Evolutionary conservation across 2,113 vertebrate species (phyloP).

Genomic region (Athene noctua): DNA sequence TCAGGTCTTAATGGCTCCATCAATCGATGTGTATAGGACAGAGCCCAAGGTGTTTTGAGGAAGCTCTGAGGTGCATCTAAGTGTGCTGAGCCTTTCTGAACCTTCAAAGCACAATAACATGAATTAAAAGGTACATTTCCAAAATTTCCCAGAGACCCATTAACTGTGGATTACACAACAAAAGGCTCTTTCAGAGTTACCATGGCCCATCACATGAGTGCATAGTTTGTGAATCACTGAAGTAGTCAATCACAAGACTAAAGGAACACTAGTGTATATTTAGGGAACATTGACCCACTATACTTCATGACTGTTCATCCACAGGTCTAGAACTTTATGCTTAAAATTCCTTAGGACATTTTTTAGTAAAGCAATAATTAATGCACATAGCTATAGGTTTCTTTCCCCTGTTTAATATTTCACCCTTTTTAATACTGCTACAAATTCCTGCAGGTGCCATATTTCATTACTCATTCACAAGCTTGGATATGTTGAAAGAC

Average conservation of each 20-base stretch:
- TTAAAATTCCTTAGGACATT: background rate
- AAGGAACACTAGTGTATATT: background rate
- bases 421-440: background rate
- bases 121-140: background rate
- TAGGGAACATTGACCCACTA: background rate
- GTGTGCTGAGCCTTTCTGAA: background rate
- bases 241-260: background rate
- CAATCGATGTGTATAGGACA: slow-evolving; percentile 58
- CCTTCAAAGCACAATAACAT: background rate
- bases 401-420: background rate
- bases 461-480: background rate
- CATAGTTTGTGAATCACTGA: background rate
- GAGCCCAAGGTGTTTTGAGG: slow-evolving; percentile 63
- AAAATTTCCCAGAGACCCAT: slow-evolving; percentile 2
- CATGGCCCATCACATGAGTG: background rate
- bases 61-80: slow-evolving; percentile 38
- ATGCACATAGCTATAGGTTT: background rate
- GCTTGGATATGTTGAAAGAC: background rate
- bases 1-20: slow-evolving; percentile 68
- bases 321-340: background rate
- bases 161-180: background rate
- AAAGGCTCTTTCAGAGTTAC: background rate
- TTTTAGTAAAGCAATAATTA: background rate
- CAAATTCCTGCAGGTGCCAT: background rate
- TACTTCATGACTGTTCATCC: background rate